Conservation (phyloP, 2,888 invertebrate species). For the Tenthredo distinguenda region DNA sequence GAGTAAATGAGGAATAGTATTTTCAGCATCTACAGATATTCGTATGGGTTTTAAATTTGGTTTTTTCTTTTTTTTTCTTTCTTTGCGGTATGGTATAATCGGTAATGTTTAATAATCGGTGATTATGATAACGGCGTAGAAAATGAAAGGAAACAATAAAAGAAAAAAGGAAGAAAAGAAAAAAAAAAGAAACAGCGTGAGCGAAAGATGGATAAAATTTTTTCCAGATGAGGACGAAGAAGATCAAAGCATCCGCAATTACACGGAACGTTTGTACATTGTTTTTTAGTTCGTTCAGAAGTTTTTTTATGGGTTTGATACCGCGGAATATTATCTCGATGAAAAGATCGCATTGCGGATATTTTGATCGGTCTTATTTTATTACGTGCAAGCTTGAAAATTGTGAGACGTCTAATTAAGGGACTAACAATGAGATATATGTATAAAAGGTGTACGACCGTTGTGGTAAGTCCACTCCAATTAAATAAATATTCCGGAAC, state of each 20-base stretch:
- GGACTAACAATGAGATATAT: constrained; percentile 21
- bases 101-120: not conserved
- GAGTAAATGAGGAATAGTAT: not conserved
- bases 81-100: constrained; percentile 4
- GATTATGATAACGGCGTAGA: not conserved
- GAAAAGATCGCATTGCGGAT: not conserved
- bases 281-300: not conserved
- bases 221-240: not conserved
- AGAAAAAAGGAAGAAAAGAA: not conserved
- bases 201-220: constrained; percentile 7
- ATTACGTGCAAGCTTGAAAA: constrained; percentile 19
- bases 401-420: constrained; percentile 19
- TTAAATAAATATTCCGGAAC: constrained; percentile 36
- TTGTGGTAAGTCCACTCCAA: constrained; percentile 36
- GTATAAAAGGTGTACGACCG: constrained; percentile 10
- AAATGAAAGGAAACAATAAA: not conserved
- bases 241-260: constrained; percentile 20
- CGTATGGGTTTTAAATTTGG: not conserved
- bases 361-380: constrained; percentile 6
- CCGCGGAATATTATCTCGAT: not conserved
- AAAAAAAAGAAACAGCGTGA: constrained; percentile 4
- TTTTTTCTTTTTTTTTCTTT: not conserved
- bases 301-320: not conserved
- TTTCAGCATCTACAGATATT: not conserved
- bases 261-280: not conserved